Conservation (phyloP, 23 tunicate species). For the Ascidia mentula region DNA sequence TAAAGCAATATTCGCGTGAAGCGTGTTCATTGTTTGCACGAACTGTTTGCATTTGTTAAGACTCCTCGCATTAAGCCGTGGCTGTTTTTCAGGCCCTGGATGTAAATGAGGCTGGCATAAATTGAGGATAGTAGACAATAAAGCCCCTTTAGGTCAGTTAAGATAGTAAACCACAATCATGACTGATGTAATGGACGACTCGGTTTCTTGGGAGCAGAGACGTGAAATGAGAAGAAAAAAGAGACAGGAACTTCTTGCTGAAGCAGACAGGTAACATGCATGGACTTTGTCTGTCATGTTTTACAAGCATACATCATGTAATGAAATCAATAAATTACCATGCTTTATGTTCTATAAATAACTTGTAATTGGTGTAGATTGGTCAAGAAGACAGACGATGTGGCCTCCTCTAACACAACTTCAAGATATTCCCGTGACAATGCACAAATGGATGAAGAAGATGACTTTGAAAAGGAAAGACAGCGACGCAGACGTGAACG, state of each 20-base stretch:
- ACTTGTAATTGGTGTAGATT: conserved; percentile 3
- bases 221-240: conserved; percentile 90
- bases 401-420: conserved; percentile 16
- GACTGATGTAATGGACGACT: conserved; percentile 91
- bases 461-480: conserved; percentile 79
- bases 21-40: neutral
- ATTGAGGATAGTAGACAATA: neutral
- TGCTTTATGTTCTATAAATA: neutral
- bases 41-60: neutral
- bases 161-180: conserved; percentile 23
- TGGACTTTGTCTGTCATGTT: too few relatives aligned
- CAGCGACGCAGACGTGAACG: conserved; percentile 65
- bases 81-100: neutral
- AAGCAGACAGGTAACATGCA: conserved; percentile 69
- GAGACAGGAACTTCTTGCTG: conserved; percentile 86
- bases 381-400: conserved; percentile 34
- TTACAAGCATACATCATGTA: too few relatives aligned
- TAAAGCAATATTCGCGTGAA: neutral
- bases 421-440: conserved; percentile 21
- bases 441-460: conserved; percentile 48
- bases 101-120: conserved; percentile 10
- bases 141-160: neutral
- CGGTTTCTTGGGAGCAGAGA: conserved; percentile 92
- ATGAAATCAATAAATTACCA: neutral
- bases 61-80: neutral